Percentiles rank a stretch among this genome's conserved stretches.
Evolutionary conservation across 2,797 vertebrate species (phyloP).

Genomic region (Smutsia temminckii): DNA sequence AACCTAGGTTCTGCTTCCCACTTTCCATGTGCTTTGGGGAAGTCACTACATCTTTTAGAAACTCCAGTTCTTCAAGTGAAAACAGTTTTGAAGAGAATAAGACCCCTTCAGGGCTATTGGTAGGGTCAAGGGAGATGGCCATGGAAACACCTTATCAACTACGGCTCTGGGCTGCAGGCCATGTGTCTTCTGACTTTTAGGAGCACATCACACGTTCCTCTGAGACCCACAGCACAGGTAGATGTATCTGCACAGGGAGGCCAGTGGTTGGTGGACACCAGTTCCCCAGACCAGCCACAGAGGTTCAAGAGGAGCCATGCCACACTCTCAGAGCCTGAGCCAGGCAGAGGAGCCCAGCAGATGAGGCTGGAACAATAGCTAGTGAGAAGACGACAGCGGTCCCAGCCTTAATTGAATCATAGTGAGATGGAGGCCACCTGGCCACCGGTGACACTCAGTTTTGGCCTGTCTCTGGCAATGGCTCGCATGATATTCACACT

Average conservation of each 20-base stretch:
- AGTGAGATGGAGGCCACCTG: background rate
- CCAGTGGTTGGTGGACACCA: background rate
- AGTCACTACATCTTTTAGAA: background rate
- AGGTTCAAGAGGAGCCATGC: conserved; percentile 22
- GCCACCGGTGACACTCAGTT: background rate
- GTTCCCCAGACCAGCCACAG: background rate
- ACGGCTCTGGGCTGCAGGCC: background rate
- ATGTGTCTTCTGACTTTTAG: background rate
- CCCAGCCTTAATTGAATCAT: background rate
- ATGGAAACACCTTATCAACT: background rate
- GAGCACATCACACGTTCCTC: accelerated
- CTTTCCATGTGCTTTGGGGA: background rate
- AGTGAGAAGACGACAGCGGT: background rate
- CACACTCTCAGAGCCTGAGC: background rate
- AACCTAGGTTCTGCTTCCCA: background rate
- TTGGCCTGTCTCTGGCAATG: background rate
- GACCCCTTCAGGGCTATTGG: background rate
- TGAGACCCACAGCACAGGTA: background rate
- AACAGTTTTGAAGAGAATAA: background rate
- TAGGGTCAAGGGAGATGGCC: background rate
- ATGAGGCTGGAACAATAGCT: background rate
- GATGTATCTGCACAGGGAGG: background rate
- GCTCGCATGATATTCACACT: background rate
- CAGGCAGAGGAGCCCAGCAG: background rate
- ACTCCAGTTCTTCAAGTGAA: background rate